Evolutionary conservation across 1,140 invertebrate species (phyloP), one percentile per base, ranked within the genome.

Genomic region (Bombus fervidus): DNA sequence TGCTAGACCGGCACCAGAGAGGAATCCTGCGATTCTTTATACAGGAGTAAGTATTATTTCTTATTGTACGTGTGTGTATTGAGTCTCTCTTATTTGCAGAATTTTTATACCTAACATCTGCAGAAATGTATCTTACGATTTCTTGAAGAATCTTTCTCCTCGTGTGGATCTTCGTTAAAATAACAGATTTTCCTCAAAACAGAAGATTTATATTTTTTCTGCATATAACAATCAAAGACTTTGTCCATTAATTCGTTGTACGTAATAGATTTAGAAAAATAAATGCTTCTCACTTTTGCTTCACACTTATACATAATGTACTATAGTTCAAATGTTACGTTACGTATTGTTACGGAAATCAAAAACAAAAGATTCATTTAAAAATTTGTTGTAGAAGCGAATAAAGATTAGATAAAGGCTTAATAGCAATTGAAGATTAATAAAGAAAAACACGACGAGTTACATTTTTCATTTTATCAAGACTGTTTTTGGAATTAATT

Each of bases 11-110:
- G 94, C 95, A 12, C 96, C 96, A 1, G 95, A 96, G 77, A 93
- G 88, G 3, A 96, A 96, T 69, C 97, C 97, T 9, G 95, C 96
- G 87, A 95, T 97, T 85, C 93, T 97, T 41, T 97, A 97, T 89
- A 96, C 96, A 18, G 97, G 97, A 75, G 97, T 97, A 95, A 96
- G 96, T 96, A 68, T 39, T 25, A 0, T 62, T 34, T n/a, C 4
- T 22, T 31, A 9, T 13, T 25, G 28, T 28, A 1, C 1, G 0
- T 53, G 18, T 53, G 47, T 53, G 0, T 53, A 53, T 53, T 53
- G 6, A 53, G 18, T 8, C 6, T 62, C 28, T 25, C 9, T 9
- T 28, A 13, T 39, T 71, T 22, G 3, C 15, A 31, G 8, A 9
- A 37, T 68, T 22, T 10, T 37, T 22, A 9, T 37, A 66, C 12